These are phyloP conservation scores for Gulo gulo DNA, from an alignment of 2,113 vertebrate genomes.

Conservation along the genomic window DNA sequence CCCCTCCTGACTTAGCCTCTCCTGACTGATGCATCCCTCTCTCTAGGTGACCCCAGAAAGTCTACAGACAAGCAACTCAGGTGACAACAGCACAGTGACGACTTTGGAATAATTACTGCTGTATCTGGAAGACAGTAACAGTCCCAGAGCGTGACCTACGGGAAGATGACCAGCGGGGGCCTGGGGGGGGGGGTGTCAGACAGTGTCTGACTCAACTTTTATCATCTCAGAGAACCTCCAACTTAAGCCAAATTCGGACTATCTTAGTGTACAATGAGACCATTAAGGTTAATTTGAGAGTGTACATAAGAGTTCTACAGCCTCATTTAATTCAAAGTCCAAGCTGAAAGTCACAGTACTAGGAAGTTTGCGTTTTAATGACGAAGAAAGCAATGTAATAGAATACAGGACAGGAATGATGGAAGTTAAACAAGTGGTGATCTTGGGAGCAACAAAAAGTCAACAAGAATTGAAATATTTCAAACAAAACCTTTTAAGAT, in stretches of 20 bases:
- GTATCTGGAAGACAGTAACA: background rate
- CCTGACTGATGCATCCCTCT: background rate
- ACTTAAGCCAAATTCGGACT: constrained; percentile 36
- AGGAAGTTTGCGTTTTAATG: constrained; percentile 58
- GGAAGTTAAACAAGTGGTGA: constrained; percentile 41
- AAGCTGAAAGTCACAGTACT: constrained; percentile 48
- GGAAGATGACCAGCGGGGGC: background rate
- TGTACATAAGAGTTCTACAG: background rate
- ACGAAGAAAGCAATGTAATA: constrained; percentile 35
- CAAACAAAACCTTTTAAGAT: constrained; percentile 33
- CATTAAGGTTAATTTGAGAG: constrained; percentile 29
- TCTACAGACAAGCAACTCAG: background rate
- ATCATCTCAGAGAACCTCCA: background rate
- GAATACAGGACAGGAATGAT: constrained; percentile 58
- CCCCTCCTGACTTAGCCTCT: background rate
- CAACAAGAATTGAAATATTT: constrained; percentile 36
- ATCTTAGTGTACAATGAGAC: background rate
- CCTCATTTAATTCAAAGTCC: constrained; percentile 51
- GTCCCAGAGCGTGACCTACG: background rate
- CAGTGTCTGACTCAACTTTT: background rate
- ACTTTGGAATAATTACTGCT: background rate
- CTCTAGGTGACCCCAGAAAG: background rate
- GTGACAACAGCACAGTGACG: background rate
- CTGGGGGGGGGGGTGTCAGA: background rate
- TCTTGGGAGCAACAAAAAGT: background rate